phyloP scores from a whole-genome alignment of 2,797 vertebrate species.

The Babyrousa celebensis region DNA sequence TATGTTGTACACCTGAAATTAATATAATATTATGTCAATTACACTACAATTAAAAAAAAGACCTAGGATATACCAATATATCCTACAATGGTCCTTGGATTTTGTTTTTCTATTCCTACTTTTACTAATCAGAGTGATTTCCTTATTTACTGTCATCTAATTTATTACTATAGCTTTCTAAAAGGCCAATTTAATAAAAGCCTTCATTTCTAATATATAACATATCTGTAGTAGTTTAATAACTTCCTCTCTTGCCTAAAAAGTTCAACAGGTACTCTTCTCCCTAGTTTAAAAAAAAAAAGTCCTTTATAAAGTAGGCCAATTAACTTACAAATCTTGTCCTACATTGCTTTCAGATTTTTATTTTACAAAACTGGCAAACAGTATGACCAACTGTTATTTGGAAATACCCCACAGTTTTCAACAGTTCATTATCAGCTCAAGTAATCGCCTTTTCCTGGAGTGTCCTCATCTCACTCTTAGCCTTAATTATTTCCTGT shows the following conservation, averaged over 20 bases:
- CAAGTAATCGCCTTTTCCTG: slow-evolving; percentile 59
- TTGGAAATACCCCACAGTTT: slow-evolving; percentile 58
- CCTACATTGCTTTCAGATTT: slow-evolving; percentile 50
- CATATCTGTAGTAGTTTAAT: neutral
- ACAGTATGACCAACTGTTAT: slow-evolving; percentile 27
- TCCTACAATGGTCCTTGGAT: neutral
- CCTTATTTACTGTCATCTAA: slow-evolving; percentile 4
- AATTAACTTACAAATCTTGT: slow-evolving; percentile 34
- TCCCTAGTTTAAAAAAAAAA: neutral
- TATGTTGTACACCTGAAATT: neutral
- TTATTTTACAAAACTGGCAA: slow-evolving; percentile 38
- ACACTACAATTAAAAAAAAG: neutral
- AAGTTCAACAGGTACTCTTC: slow-evolving; percentile 18
- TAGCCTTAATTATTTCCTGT: slow-evolving; percentile 61
- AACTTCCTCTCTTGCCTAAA: neutral
- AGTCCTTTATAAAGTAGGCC: neutral
- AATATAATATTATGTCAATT: neutral
- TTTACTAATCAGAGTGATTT: neutral
- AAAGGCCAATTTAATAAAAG: slow-evolving; percentile 50
- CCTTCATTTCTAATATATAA: neutral
- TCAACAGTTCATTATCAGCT: slow-evolving; percentile 35
- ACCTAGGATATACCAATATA: neutral
- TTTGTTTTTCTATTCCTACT: neutral
- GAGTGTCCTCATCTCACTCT: slow-evolving; percentile 50
- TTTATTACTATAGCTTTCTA: neutral